Evolutionary conservation across 2,888 invertebrate species (phyloP).

Genomic region (Notodonta ziczac): DNA sequence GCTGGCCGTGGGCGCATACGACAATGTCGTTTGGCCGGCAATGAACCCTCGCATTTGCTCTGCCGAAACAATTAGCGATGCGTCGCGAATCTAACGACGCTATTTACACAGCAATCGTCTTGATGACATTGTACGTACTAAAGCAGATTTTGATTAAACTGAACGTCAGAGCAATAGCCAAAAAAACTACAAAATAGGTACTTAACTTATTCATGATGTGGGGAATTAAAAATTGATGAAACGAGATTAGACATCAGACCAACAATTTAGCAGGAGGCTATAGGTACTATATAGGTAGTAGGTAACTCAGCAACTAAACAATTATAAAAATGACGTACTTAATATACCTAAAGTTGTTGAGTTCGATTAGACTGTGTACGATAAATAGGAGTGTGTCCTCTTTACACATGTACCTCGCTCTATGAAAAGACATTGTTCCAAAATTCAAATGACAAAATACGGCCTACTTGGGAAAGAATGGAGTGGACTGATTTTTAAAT

Average conservation of each 20-base stretch:
- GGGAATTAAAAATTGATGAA: too few species aligned
- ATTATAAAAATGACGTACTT: too few species aligned
- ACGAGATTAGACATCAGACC: too few species aligned
- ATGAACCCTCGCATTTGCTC: conserved; percentile 80
- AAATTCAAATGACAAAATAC: conserved; percentile 31
- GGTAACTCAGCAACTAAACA: too few species aligned
- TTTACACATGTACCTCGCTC: conserved; percentile 34
- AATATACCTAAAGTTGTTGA: too few species aligned
- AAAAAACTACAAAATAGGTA: conserved; percentile 11
- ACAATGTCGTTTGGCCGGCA: conserved; percentile 73
- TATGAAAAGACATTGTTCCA: conserved; percentile 33
- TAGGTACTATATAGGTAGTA: too few species aligned
- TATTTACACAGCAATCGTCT: conserved; percentile 51
- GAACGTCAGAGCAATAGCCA: conserved; percentile 11
- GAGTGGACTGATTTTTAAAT: not conserved
- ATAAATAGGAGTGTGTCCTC: too few species aligned
- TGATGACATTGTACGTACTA: conserved; percentile 31
- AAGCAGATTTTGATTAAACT: conserved; percentile 18
- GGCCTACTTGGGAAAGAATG: conserved; percentile 18
- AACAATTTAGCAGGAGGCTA: not conserved
- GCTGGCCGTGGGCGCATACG: conserved; percentile 55
- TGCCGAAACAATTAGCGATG: conserved; percentile 78
- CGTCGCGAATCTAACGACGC: conserved; percentile 63
- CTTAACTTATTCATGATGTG: too few species aligned
- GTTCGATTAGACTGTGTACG: not conserved